A percentile compares a stretch with the other conserved stretches of the same genome.
phyloP scores from a whole-genome alignment of 2,113 vertebrate genomes.

The Cryptotis parvus region DNA sequence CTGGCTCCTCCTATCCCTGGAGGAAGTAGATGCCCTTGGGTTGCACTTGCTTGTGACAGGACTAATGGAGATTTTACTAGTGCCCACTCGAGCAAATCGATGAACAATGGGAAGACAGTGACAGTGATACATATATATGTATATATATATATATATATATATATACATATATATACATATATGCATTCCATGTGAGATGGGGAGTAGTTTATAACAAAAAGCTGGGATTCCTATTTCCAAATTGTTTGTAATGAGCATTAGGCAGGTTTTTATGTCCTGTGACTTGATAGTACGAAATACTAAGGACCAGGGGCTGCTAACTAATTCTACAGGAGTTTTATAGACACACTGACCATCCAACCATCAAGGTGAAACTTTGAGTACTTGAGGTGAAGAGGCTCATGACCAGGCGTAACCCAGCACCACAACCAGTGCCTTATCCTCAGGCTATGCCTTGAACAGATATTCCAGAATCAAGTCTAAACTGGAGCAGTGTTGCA shows the following conservation, averaged over 20 bases:
- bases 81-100: too few species aligned
- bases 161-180: too few species aligned
- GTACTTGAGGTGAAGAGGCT: neutral
- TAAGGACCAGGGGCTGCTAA: slow-evolving; percentile 37
- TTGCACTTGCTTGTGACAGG: too few species aligned
- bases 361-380: neutral
- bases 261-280: neutral
- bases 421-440: too few species aligned
- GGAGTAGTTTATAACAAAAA: slow-evolving; percentile 33
- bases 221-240: too few species aligned
- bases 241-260: neutral
- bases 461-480: neutral
- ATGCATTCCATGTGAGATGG: neutral
- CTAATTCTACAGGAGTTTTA: slow-evolving; percentile 31
- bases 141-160: too few species aligned
- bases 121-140: too few species aligned
- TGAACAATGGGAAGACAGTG: too few species aligned
- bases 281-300: neutral
- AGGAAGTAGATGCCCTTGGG: too few species aligned
- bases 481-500: too few species aligned
- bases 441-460: neutral
- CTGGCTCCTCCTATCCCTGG: too few species aligned
- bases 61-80: too few species aligned
- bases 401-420: neutral
- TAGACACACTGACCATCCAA: neutral